These are phyloP conservation scores for Hycleus phaleratus DNA, from an alignment of 1,140 invertebrate species.

Conservation along the genomic window DNA sequence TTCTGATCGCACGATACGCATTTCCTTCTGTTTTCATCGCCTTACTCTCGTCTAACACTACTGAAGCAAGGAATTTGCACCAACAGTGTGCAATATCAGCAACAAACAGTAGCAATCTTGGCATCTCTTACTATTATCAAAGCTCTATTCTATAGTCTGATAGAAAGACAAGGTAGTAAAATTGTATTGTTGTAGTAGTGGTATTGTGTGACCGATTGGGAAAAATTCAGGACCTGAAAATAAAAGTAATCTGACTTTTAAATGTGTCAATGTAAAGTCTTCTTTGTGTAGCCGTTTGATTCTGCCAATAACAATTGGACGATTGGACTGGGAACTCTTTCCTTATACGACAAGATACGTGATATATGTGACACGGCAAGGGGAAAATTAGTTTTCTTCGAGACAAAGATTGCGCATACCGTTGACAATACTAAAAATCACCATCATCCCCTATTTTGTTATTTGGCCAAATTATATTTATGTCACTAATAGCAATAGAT, in stretches of 20 bases:
- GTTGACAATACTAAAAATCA: too few species aligned
- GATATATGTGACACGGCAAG: slow-evolving; percentile 40
- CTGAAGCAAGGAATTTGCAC: slow-evolving; percentile 4
- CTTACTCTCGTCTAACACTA: background rate
- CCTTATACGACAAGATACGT: slow-evolving; percentile 29
- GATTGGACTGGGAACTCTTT: slow-evolving; percentile 11
- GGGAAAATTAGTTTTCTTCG: slow-evolving; percentile 39
- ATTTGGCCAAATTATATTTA: too few species aligned
- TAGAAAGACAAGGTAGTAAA: background rate
- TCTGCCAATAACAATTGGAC: slow-evolving; percentile 37
- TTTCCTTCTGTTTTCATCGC: background rate
- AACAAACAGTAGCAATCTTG: background rate
- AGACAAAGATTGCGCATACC: slow-evolving; percentile 24
- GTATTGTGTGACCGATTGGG: slow-evolving; percentile 23
- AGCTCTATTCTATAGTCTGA: too few species aligned
- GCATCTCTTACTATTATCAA: too few species aligned
- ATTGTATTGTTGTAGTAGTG: background rate
- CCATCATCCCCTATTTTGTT: too few species aligned
- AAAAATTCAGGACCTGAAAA: slow-evolving; percentile 34
- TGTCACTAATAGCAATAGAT: too few species aligned
- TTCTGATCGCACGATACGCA: slow-evolving; percentile 24
- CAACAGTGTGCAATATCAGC: slow-evolving; percentile 1
- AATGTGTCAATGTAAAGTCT: slow-evolving; percentile 43
- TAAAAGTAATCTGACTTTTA: slow-evolving; percentile 42
- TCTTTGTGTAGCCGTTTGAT: slow-evolving; percentile 38